phyloP scores from a whole-genome alignment of 2,113 vertebrate species.

The Hirundichthys speculiger region DNA sequence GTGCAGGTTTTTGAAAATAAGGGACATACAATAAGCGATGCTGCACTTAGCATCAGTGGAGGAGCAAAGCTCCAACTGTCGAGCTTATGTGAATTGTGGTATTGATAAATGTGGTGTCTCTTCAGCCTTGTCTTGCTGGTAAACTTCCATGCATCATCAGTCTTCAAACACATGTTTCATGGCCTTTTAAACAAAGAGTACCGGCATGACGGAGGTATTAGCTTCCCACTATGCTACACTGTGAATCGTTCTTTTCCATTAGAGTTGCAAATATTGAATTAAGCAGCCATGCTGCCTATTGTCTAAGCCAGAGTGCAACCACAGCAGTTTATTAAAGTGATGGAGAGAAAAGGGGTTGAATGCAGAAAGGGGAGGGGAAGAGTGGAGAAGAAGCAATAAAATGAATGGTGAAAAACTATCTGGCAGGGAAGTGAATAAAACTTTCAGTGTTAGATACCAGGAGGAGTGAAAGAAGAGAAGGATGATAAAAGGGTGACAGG shows the following conservation, averaged over 20 bases:
- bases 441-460: constrained; percentile 60
- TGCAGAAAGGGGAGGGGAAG: constrained; percentile 16
- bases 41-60: constrained; percentile 31
- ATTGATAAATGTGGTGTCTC: constrained; percentile 66
- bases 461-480: constrained; percentile 30
- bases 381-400: constrained; percentile 20
- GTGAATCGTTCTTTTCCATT: constrained; percentile 48
- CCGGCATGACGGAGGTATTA: constrained; percentile 25
- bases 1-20: constrained; percentile 14
- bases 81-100: constrained; percentile 63
- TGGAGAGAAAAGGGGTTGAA: constrained; percentile 29
- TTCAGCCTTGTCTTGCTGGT: constrained; percentile 28
- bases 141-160: constrained; percentile 57
- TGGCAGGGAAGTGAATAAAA: constrained; percentile 52
- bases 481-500: constrained; percentile 60
- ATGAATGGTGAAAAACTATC: constrained; percentile 51
- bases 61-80: constrained; percentile 16
- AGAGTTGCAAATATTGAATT: constrained; percentile 66
- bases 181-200: constrained; percentile 49
- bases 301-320: constrained; percentile 54
- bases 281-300: constrained; percentile 52
- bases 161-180: constrained; percentile 26
- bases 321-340: constrained; percentile 69
- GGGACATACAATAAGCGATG: not conserved
- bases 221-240: constrained; percentile 36